Evolutionary conservation across 1,140 invertebrate species (phyloP).

Genomic region (Adoxophyes honmai): DNA sequence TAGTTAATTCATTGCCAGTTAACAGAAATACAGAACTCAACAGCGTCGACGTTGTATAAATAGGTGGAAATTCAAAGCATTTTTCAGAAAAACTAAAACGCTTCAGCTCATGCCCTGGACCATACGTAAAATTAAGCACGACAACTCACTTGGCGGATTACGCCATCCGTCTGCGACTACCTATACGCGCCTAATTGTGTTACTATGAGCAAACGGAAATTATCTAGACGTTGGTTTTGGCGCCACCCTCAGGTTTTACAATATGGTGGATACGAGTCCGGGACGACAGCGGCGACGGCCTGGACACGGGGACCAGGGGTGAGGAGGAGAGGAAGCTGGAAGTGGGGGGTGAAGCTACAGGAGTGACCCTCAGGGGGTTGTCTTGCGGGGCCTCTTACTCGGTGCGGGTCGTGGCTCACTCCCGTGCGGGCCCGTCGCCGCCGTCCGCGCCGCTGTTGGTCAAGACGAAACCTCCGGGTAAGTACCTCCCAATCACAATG

Average conservation of each 20-base stretch:
- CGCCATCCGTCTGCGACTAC: background rate
- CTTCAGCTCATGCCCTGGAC: background rate
- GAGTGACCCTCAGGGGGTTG: constrained; percentile 49
- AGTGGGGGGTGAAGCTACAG: constrained; percentile 51
- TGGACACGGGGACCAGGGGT: constrained; percentile 42
- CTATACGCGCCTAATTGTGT: constrained; percentile 10
- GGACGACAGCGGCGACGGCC: constrained; percentile 48
- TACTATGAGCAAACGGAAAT: constrained; percentile 10
- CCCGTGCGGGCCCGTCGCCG: constrained; percentile 54
- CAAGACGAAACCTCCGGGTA: constrained; percentile 66
- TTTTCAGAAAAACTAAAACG: background rate
- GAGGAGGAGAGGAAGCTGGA: constrained; percentile 60
- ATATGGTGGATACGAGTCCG: constrained; percentile 62
- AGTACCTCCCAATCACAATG: too few relatives aligned
- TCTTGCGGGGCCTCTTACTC: constrained; percentile 62
- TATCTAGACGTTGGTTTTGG: background rate
- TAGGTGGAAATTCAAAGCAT: too few relatives aligned
- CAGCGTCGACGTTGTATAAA: too few relatives aligned
- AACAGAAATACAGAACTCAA: too few relatives aligned
- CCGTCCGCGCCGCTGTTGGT: constrained; percentile 54
- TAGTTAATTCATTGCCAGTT: too few relatives aligned
- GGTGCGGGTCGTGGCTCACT: constrained; percentile 59
- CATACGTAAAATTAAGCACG: background rate
- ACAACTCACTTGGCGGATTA: constrained; percentile 12
- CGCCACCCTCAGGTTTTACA: constrained; percentile 44